Conservation (phyloP, 2,113 vertebrate genomes). For the Cochlearius cochlearius region DNA sequence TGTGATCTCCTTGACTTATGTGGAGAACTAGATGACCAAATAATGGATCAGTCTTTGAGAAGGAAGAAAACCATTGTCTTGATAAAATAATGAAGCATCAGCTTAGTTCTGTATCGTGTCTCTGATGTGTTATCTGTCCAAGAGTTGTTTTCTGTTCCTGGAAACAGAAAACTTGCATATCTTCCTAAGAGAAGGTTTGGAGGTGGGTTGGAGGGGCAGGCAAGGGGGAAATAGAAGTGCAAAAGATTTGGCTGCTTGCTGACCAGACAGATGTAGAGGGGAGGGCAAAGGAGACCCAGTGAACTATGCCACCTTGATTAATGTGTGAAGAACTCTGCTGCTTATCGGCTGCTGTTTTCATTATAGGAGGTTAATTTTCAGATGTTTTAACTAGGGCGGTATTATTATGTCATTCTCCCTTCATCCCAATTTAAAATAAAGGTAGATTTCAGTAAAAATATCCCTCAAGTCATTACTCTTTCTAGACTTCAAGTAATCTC, state of each 20-base stretch:
- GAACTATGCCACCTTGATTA: slow-evolving; percentile 13
- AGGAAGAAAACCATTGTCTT: background rate
- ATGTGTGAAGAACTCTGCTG: background rate
- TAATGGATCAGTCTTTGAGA: background rate
- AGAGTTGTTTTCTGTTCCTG: background rate
- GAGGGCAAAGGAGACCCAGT: background rate
- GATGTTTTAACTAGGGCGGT: slow-evolving; percentile 23
- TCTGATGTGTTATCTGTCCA: accelerated
- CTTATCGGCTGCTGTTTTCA: background rate
- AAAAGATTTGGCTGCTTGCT: background rate
- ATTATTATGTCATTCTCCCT: background rate
- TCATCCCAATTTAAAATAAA: background rate
- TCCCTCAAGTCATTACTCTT: background rate
- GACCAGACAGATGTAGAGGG: background rate
- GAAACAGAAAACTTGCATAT: background rate
- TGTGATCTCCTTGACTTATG: background rate
- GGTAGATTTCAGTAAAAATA: background rate
- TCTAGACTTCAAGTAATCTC: background rate
- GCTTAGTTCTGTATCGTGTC: background rate
- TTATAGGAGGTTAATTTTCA: slow-evolving; percentile 23
- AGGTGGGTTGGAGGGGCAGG: background rate
- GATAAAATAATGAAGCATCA: background rate
- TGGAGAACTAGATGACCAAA: background rate
- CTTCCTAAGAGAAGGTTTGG: background rate
- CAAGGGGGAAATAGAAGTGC: background rate